Conservation (phyloP, 2,797 vertebrate species). For the Channa striata region DNA sequence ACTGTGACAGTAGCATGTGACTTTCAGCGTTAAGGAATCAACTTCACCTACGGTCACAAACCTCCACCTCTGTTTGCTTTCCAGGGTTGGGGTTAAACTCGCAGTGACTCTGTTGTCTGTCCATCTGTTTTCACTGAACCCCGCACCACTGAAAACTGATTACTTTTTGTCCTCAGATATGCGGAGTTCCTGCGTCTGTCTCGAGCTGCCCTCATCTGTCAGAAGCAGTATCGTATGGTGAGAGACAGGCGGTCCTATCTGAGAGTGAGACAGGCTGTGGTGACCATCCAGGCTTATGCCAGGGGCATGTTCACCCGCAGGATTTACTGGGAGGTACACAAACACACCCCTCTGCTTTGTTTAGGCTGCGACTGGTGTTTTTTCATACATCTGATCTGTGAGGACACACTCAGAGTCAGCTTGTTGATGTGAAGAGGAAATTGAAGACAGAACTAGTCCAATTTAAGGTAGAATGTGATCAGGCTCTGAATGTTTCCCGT, state of each 20-base stretch:
- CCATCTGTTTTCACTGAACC: no score
- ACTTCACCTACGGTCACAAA: no score
- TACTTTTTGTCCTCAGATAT: conserved; percentile 72
- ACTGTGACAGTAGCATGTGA: no score
- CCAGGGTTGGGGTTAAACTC: no score
- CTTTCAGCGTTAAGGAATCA: no score
- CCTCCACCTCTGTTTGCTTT: no score
- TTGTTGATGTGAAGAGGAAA: not conserved
- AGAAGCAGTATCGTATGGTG: conserved; percentile 93
- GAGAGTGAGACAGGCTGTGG: conserved; percentile 73
- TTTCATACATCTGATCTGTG: not conserved
- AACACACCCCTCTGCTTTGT: no score
- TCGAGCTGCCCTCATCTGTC: conserved; percentile 86
- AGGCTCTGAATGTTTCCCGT: not conserved
- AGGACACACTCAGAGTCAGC: not conserved
- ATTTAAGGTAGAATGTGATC: conserved; percentile 30
- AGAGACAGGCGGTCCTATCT: conserved; percentile 81
- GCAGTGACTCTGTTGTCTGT: no score
- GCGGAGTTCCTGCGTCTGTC: conserved; percentile 86
- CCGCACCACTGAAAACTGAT: not conserved
- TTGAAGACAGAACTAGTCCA: conserved; percentile 14
- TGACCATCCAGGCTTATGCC: conserved; percentile 91
- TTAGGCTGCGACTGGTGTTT: not conserved
- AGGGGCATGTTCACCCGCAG: conserved; percentile 90
- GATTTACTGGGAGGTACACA: conserved; percentile 87